Conservation (phyloP, 2,797 vertebrate genomes). For the Premnoplex brunnescens region DNA sequence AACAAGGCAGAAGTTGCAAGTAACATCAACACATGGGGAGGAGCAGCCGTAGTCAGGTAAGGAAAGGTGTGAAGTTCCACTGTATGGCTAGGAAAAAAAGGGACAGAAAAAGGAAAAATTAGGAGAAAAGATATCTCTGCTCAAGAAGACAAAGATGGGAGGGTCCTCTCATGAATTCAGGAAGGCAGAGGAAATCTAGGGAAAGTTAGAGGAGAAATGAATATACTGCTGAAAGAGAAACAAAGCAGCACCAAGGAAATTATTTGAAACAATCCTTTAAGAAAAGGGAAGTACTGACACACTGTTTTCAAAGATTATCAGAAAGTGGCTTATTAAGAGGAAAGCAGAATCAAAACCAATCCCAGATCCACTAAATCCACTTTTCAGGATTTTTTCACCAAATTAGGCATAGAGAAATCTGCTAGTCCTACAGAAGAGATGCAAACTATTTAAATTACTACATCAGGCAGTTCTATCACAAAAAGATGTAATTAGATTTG, state of each 20-base stretch:
- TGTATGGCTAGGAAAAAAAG: neutral
- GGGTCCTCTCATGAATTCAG: neutral
- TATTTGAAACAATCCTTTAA: neutral
- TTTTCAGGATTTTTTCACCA: neutral
- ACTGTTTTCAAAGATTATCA: neutral
- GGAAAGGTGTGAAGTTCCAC: neutral
- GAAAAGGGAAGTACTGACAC: neutral
- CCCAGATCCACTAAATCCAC: neutral
- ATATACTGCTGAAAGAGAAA: neutral
- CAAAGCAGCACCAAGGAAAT: neutral
- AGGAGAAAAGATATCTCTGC: fast-evolving
- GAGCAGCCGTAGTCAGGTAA: neutral
- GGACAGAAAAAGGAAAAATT: fast-evolving
- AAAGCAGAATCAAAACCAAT: neutral
- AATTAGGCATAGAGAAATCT: neutral
- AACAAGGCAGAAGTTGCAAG: neutral
- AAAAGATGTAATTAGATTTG: constrained; percentile 38
- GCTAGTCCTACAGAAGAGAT: neutral
- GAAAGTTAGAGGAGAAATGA: neutral
- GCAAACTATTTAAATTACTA: neutral
- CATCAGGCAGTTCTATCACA: neutral
- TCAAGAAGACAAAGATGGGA: neutral
- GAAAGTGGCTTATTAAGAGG: neutral
- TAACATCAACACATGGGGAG: fast-evolving
- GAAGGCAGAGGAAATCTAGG: neutral